Percentiles rank a stretch among this genome's conserved stretches.
These are phyloP conservation scores for Steinernema feltiae DNA, from an alignment of 1,140 invertebrate species.

Conservation along the genomic window DNA sequence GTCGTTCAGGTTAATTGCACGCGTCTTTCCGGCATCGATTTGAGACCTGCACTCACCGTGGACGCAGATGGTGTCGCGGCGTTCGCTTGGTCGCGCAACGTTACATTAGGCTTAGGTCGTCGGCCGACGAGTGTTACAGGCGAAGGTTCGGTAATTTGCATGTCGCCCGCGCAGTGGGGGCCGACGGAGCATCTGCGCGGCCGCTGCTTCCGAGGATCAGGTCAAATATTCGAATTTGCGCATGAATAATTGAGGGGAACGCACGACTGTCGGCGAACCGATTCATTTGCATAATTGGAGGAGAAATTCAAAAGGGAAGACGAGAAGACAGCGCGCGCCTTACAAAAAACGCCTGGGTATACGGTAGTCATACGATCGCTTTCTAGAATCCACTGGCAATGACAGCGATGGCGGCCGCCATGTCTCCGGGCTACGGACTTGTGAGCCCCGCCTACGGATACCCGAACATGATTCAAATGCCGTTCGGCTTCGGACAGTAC, in stretches of 20 bases:
- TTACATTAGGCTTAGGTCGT: slow-evolving; percentile 11
- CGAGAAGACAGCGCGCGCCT: not conserved
- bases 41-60: not conserved
- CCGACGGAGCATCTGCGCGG: slow-evolving; percentile 2
- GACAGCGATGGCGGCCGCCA: not conserved
- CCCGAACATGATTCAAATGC: not conserved
- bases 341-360: no score
- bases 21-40: not conserved
- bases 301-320: not conserved
- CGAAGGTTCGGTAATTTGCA: not conserved
- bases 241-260: slow-evolving; percentile 11
- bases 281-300: slow-evolving; percentile 12
- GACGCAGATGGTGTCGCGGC: not conserved
- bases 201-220: not conserved
- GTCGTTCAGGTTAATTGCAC: slow-evolving; percentile 12
- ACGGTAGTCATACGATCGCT: no score
- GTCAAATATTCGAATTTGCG: slow-evolving; percentile 9
- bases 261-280: not conserved
- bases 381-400: not conserved
- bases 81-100: not conserved
- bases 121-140: not conserved
- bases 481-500: slow-evolving; percentile 11
- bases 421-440: not conserved
- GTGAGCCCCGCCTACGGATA: not conserved
- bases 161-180: slow-evolving; percentile 7